A percentile compares a stretch with the other conserved stretches of the same genome.
phyloP scores from a whole-genome alignment of 2,888 invertebrate genomes.

The Trichopria drosophilae region DNA sequence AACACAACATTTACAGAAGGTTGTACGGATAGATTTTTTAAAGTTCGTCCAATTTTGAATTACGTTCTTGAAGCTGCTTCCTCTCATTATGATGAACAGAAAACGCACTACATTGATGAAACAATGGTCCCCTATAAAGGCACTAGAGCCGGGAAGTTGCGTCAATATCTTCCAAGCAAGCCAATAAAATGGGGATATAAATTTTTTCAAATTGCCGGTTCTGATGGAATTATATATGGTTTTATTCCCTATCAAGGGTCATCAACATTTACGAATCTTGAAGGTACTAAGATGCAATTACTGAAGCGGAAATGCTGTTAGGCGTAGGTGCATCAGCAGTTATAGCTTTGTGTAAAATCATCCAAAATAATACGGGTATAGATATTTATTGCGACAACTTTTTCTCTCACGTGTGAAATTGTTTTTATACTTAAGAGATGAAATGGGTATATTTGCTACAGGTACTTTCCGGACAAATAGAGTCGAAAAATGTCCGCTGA shows the following conservation, averaged over 20 bases:
- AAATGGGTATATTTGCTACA: too few species aligned
- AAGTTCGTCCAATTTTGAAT: constrained; percentile 8
- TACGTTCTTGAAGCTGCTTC: background rate
- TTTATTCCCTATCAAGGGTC: constrained; percentile 3
- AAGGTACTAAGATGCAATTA: constrained; percentile 6
- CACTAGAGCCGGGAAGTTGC: constrained; percentile 5
- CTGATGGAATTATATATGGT: constrained; percentile 3
- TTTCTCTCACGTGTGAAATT: background rate
- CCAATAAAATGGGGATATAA: constrained; percentile 15
- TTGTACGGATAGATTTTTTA: constrained; percentile 6
- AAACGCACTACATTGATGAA: constrained; percentile 5
- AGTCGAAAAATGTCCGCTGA: background rate
- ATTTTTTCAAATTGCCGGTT: constrained; percentile 3
- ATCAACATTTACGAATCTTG: constrained; percentile 1
- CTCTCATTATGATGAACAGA: background rate
- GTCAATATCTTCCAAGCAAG: background rate
- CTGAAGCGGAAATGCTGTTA: background rate
- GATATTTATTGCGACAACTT: constrained; percentile 1
- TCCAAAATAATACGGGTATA: background rate
- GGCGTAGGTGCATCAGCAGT: background rate
- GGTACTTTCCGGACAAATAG: background rate
- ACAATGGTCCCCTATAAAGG: constrained; percentile 8
- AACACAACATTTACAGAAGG: background rate
- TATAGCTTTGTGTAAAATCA: background rate
- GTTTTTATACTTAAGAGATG: background rate